A percentile compares a stretch with the other conserved stretches of the same genome.
phyloP scores from a whole-genome alignment of 1,140 invertebrate species.

The Drosophila subpulchrella region DNA sequence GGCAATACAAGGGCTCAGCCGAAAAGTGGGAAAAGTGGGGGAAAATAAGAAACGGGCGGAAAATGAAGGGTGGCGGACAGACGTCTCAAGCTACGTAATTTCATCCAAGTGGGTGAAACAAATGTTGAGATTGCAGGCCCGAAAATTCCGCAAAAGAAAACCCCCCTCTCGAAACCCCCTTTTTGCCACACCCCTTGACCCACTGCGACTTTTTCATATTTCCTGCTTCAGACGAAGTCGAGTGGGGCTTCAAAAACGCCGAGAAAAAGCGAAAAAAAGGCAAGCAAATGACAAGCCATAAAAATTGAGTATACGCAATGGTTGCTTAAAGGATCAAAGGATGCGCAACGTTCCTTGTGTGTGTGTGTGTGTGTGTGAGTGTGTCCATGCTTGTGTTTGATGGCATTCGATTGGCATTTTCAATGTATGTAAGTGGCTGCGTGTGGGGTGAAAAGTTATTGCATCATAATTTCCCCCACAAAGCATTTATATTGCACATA shows the following conservation, averaged over 20 bases:
- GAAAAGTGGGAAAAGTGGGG: not conserved
- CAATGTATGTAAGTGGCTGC: slow-evolving; percentile 60
- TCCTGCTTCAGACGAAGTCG: slow-evolving; percentile 43
- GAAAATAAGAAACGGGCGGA: slow-evolving; percentile 17
- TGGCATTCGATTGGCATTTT: slow-evolving; percentile 47
- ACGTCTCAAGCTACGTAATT: slow-evolving; percentile 61
- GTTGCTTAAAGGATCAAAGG: slow-evolving; percentile 72
- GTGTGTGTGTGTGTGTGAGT: not conserved
- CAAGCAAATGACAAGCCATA: slow-evolving; percentile 74
- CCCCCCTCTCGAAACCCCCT: not conserved
- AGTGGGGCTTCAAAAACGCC: slow-evolving; percentile 16
- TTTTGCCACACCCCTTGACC: slow-evolving; percentile 39
- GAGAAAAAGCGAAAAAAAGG: slow-evolving; percentile 1
- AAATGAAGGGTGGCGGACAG: slow-evolving; percentile 3
- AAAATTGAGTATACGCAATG: slow-evolving; percentile 80
- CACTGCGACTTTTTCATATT: slow-evolving; percentile 60
- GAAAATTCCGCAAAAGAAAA: slow-evolving; percentile 45
- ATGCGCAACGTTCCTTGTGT: slow-evolving; percentile 3
- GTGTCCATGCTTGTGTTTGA: slow-evolving; percentile 17
- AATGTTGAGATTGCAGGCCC: slow-evolving; percentile 72
- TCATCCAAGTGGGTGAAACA: slow-evolving; percentile 71
- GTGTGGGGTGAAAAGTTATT: slow-evolving; percentile 60
- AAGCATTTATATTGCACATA: slow-evolving; percentile 69
- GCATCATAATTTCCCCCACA: slow-evolving; percentile 60
- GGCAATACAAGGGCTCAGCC: slow-evolving; percentile 46